Conservation (phyloP, 2,888 invertebrate genomes). For the Nymphalis c-album region DNA sequence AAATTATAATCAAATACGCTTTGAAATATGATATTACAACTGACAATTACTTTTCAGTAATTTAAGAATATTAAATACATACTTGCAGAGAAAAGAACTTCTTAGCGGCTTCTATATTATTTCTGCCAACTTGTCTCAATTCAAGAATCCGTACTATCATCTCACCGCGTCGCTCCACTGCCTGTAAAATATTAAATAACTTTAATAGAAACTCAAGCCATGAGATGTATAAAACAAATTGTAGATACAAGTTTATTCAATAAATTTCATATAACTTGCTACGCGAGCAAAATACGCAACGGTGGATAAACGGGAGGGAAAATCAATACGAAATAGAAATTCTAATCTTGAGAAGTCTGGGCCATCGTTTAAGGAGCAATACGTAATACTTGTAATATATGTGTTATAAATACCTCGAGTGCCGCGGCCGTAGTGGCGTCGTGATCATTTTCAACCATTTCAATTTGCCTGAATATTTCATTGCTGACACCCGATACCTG, state of each 20-base stretch:
- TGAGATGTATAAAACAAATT: background rate
- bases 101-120: constrained; percentile 93
- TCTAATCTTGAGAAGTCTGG: constrained; percentile 17
- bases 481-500: constrained; percentile 97
- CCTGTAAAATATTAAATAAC: constrained; percentile 62
- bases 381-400: background rate
- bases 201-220: background rate
- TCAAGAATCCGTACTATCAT: constrained; percentile 97
- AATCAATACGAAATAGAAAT: background rate
- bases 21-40: no score
- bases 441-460: constrained; percentile 97
- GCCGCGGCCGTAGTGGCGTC: constrained; percentile 96
- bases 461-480: constrained; percentile 98
- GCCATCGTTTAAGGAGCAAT: constrained; percentile 11
- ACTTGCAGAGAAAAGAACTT: constrained; percentile 91
- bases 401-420: constrained; percentile 83
- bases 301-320: background rate
- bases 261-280: background rate
- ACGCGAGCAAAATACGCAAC: background rate
- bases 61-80: background rate
- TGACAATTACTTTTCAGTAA: background rate
- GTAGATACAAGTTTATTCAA: background rate
- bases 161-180: constrained; percentile 95
- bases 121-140: constrained; percentile 91
- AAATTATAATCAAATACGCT: no score